phyloP scores from a whole-genome alignment of 2,113 vertebrate species.

The Oxygymnocypris stewartii region DNA sequence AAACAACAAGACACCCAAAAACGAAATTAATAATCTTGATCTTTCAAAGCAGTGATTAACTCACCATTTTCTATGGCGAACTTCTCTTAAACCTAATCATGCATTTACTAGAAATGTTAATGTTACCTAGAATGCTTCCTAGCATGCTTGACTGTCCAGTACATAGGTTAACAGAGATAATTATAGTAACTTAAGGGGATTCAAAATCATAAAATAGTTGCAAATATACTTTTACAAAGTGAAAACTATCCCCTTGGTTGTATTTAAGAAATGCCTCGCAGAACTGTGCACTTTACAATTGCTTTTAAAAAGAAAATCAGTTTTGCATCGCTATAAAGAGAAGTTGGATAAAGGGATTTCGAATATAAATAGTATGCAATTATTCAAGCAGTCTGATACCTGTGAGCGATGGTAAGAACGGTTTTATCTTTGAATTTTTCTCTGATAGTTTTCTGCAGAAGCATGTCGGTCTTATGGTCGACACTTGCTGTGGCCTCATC shows the following conservation, averaged over 20 bases:
- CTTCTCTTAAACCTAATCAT: neutral
- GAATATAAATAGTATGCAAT: neutral
- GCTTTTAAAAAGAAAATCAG: neutral
- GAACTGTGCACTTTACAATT: neutral
- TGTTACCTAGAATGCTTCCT: neutral
- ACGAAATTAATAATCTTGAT: neutral
- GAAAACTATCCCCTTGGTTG: neutral
- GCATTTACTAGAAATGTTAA: neutral
- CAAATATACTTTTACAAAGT: conserved; percentile 1
- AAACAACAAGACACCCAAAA: neutral
- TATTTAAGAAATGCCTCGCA: neutral
- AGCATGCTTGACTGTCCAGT: neutral
- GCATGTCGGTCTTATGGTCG: conserved; percentile 90
- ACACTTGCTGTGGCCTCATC: conserved; percentile 97
- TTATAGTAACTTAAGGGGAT: neutral
- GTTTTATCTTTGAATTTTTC: conserved; percentile 85
- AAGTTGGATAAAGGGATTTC: neutral
- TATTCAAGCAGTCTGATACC: conserved; percentile 67
- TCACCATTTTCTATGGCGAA: neutral
- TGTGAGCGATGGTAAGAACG: conserved; percentile 92
- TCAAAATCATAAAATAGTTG: neutral
- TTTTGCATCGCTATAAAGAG: neutral
- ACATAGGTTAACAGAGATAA: neutral
- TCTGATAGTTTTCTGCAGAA: conserved; percentile 90
- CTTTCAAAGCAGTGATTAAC: neutral